Evolutionary conservation across 1,140 invertebrate species (phyloP).

Genomic region (Eurosta solidaginis): DNA sequence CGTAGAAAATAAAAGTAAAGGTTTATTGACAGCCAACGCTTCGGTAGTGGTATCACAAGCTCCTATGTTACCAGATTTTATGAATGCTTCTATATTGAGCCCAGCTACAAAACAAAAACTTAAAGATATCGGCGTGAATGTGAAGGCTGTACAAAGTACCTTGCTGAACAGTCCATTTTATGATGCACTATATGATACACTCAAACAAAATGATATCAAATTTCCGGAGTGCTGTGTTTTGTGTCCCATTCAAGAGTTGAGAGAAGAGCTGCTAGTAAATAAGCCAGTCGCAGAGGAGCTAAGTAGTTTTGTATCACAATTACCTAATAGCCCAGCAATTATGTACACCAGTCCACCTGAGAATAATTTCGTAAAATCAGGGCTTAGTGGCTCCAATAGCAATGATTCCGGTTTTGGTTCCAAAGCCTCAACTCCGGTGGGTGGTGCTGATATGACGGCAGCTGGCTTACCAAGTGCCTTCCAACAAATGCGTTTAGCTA

Average conservation of each 20-base stretch:
- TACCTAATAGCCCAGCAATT: conserved; percentile 44
- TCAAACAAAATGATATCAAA: conserved; percentile 63
- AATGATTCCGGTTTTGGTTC: conserved; percentile 57
- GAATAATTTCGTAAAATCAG: conserved; percentile 33
- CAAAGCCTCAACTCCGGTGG: conserved; percentile 52
- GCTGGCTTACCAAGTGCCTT: conserved; percentile 44
- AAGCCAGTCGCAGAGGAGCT: conserved; percentile 64
- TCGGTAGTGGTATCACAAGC: conserved; percentile 43
- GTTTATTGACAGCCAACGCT: conserved; percentile 32
- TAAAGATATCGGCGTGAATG: conserved; percentile 62
- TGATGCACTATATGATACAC: conserved; percentile 63
- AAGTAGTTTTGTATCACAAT: conserved; percentile 63
- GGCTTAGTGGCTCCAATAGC: conserved; percentile 45
- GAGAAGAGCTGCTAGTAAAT: conserved; percentile 63
- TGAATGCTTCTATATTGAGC: conserved; percentile 56
- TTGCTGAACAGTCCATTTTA: conserved; percentile 66
- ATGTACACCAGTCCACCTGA: background rate
- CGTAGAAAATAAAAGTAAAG: conserved; percentile 41
- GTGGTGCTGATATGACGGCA: conserved; percentile 30
- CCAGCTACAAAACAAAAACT: conserved; percentile 62
- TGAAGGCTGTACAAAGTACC: conserved; percentile 63
- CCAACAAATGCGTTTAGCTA: conserved; percentile 45
- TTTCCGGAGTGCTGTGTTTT: conserved; percentile 63
- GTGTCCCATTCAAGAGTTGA: conserved; percentile 63
- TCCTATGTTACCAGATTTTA: conserved; percentile 36